Percentiles rank a stretch among this genome's conserved stretches.
These are phyloP conservation scores for Pithys albifrons DNA, from an alignment of 2,113 vertebrate species.

Conservation along the genomic window DNA sequence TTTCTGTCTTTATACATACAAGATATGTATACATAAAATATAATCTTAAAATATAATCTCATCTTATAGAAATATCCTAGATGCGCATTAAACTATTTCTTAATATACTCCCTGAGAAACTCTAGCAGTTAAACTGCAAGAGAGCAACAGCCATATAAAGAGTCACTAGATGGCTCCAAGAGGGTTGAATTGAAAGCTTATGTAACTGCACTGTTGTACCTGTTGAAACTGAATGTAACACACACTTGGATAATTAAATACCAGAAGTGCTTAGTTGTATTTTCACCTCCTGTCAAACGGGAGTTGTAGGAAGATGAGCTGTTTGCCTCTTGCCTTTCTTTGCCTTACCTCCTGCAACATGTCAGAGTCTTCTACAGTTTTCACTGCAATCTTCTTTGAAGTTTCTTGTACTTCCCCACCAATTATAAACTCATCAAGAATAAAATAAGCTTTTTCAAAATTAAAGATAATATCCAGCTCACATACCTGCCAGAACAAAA, in stretches of 20 bases:
- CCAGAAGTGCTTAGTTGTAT: neutral
- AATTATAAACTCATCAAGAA: constrained; percentile 94
- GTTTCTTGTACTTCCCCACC: constrained; percentile 92
- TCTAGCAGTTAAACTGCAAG: neutral
- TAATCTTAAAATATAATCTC: neutral
- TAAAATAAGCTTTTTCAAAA: constrained; percentile 96
- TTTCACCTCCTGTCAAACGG: neutral
- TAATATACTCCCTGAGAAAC: neutral
- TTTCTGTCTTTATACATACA: neutral
- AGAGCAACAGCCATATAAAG: neutral
- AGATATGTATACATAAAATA: neutral
- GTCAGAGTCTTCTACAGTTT: constrained; percentile 86
- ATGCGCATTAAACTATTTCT: neutral
- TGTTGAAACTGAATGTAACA: neutral
- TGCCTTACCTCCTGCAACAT: constrained; percentile 90
- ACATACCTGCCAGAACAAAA: constrained; percentile 83
- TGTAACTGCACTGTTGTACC: neutral
- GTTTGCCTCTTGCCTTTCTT: neutral
- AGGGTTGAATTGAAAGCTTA: neutral
- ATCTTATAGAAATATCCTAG: neutral
- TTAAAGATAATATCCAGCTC: constrained; percentile 97
- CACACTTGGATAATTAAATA: neutral
- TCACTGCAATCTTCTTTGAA: constrained; percentile 82
- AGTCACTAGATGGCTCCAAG: neutral
- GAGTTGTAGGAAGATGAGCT: neutral